Evolutionary conservation across 2,797 vertebrate genomes (phyloP).

Genomic region (Iguana delicatissima): DNA sequence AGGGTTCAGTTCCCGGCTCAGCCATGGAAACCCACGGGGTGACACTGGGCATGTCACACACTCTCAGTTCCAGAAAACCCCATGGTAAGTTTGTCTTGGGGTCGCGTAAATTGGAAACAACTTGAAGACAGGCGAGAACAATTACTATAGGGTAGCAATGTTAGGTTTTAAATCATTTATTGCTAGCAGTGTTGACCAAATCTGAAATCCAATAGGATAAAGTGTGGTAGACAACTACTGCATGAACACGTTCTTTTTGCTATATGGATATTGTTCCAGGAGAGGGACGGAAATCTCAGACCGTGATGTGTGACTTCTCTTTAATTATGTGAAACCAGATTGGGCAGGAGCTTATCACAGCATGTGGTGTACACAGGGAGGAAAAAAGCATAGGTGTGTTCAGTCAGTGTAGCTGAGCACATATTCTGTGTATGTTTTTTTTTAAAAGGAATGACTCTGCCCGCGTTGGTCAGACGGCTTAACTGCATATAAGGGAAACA

Average conservation of each 20-base stretch:
- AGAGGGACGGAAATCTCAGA: background rate
- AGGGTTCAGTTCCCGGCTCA: too few species aligned
- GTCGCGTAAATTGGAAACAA: too few species aligned
- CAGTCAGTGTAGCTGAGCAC: background rate
- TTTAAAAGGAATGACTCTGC: background rate
- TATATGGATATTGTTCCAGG: background rate
- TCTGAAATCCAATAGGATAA: background rate
- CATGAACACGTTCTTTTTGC: background rate
- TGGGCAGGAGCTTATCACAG: background rate
- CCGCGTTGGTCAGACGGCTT: background rate
- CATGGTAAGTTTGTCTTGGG: too few species aligned
- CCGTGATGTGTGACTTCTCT: background rate
- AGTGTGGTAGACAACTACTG: background rate
- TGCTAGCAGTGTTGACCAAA: background rate
- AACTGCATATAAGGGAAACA: background rate
- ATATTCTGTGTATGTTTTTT: background rate
- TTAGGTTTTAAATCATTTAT: background rate
- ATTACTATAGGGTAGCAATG: background rate
- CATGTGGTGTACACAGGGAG: background rate
- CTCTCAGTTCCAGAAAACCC: too few species aligned
- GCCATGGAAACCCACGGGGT: too few species aligned
- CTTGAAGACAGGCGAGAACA: too few species aligned
- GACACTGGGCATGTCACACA: too few species aligned
- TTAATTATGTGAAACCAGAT: background rate
- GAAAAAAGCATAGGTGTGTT: background rate